Percentiles rank a stretch among this genome's conserved stretches.
Conservation (phyloP, 1,140 invertebrate species). For the Plectus sambesii region DNA sequence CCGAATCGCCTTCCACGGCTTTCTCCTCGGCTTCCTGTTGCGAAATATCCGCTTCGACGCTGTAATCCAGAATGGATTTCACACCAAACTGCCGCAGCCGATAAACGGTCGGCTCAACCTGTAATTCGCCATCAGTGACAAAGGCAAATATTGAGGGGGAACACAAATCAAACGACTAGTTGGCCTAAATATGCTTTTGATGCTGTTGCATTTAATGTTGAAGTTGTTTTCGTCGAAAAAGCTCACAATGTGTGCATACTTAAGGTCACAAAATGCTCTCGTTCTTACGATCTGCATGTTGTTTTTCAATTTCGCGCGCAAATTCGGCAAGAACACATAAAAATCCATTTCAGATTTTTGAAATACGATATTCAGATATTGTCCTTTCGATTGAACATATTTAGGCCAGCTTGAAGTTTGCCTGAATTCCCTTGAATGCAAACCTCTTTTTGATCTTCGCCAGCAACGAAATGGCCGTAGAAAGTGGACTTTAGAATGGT, state of each 20-base stretch:
- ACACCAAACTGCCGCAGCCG: constrained; percentile 82
- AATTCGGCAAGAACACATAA: no score
- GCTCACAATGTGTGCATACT: no score
- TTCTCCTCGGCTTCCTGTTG: constrained; percentile 47
- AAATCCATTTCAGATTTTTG: no score
- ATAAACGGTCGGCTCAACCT: constrained; percentile 57
- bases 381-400: no score
- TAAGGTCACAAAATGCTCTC: no score
- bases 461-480: constrained; percentile 97
- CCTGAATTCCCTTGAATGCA: not conserved
- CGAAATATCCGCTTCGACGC: constrained; percentile 82
- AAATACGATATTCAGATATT: no score
- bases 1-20: constrained; percentile 43
- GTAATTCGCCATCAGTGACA: constrained; percentile 40
- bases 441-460: constrained; percentile 75
- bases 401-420: constrained; percentile 8
- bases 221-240: no score
- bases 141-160: not conserved
- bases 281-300: no score
- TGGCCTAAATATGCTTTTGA: no score
- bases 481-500: constrained; percentile 83
- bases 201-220: no score
- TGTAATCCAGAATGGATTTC: constrained; percentile 96
- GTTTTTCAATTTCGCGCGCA: no score
- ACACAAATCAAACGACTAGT: constrained; percentile 10